Percentiles rank a stretch among this genome's conserved stretches.
Evolutionary conservation across 2,113 vertebrate species (phyloP).

Genomic region (Morone saxatilis): DNA sequence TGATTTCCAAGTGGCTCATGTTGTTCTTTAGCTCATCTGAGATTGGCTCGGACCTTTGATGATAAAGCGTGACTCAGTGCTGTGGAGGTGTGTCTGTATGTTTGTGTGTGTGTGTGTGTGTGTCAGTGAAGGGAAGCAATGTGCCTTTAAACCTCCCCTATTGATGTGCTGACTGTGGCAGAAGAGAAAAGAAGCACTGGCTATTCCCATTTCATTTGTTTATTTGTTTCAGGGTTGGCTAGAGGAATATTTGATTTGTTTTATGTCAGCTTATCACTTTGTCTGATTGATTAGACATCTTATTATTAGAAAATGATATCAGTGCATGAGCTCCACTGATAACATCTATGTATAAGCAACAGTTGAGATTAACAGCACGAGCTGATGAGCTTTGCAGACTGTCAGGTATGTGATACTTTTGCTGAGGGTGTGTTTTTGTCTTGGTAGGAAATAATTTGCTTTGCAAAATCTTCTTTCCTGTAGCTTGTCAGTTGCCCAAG

Average conservation of each 20-base stretch:
- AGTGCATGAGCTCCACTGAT: conserved; percentile 11
- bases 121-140: not conserved
- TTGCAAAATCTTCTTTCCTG: conserved; percentile 14
- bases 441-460: conserved; percentile 44
- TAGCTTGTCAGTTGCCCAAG: not conserved
- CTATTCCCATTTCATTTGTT: not conserved
- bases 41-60: conserved; percentile 34
- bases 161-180: conserved; percentile 43
- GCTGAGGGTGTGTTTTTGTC: conserved; percentile 56
- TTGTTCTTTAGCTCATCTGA: conserved; percentile 37
- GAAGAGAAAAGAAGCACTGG: not conserved
- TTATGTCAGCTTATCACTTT: not conserved
- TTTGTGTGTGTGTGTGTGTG: conserved; percentile 15
- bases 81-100: not conserved
- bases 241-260: conserved; percentile 4
- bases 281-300: not conserved
- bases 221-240: not conserved
- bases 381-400: conserved; percentile 20
- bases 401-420: conserved; percentile 49
- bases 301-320: conserved; percentile 4
- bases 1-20: conserved; percentile 30
- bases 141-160: conserved; percentile 38
- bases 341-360: not conserved
- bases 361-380: conserved; percentile 3
- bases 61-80: conserved; percentile 16